A percentile compares a stretch with the other conserved stretches of the same genome.
These are phyloP conservation scores for Alloplasta piceator DNA, from an alignment of 2,888 invertebrate species.

Conservation along the genomic window DNA sequence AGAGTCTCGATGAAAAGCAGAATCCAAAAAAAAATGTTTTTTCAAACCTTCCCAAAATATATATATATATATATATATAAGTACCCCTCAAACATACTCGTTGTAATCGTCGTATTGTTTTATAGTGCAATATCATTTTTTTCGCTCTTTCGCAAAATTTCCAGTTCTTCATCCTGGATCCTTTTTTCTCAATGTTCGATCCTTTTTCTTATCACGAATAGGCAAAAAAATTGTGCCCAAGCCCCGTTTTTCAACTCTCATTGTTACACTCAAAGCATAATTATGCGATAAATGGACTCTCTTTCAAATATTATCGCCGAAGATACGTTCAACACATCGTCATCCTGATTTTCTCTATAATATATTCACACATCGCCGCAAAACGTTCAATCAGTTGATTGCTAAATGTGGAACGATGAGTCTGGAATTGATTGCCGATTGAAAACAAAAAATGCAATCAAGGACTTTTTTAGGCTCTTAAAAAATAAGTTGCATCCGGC, in stretches of 20 bases:
- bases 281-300: neutral
- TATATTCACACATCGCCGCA: neutral
- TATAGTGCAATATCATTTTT: constrained; percentile 23
- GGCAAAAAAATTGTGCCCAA: neutral
- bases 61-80: no score
- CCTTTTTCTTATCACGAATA: neutral
- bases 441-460: no score
- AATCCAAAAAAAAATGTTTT: neutral
- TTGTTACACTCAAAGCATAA: constrained; percentile 6
- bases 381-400: no score
- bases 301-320: constrained; percentile 25
- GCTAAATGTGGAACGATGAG: no score
- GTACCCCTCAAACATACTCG: constrained; percentile 6
- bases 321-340: constrained; percentile 20
- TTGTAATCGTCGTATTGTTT: constrained; percentile 29
- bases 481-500: no score
- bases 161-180: constrained; percentile 20
- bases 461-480: no score
- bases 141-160: constrained; percentile 6
- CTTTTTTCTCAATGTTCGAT: constrained; percentile 9
- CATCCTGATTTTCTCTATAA: constrained; percentile 11
- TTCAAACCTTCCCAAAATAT: no score
- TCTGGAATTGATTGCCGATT: no score
- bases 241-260: neutral
- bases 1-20: no score